Evolutionary conservation across 2,113 vertebrate species (phyloP), one percentile per base, ranked within the genome.

Genomic region (Cricetomys ansorgei): DNA sequence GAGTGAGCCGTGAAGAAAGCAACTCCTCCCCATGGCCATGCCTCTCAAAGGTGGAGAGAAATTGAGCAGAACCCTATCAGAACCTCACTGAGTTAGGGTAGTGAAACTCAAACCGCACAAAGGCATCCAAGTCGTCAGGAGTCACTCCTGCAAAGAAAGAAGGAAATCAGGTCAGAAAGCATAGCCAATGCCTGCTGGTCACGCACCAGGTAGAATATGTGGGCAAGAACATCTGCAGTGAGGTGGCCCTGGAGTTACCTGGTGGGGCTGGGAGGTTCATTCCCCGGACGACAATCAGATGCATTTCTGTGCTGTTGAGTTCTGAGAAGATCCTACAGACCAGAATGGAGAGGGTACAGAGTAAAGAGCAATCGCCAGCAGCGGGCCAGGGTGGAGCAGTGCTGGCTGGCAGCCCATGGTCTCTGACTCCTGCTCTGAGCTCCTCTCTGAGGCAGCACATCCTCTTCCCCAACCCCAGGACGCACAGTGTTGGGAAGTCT

Each of bases 251-350:
- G 21, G 64, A 45, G 50, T 80, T 98, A 99, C 99, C 99, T 97
- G 99, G 98, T 0, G 99, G 99, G 95, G 99, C 99, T 59, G 99
- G 99, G 64, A 99, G 99, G 97, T 99, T 99, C 98, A 99, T 99
- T 37, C 99, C 99, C 97, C 99, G 99, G 40, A 99, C 99, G 50
- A 99, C 98, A 59, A 99, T 94, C 17, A 99, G 99, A 57, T 99
- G 99, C 99, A 99, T 99, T 97, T 99, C 99, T 89, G 99, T 99
- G 97, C 99, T 99, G 98, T 99, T 99, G 95, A 99, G 99, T 92
- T 99, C 99, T 69, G 99, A 99, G 98, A 99, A 99, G 96, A 99
- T 99, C 98, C 99, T 99, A 97, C 7, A 81, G 65, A 55, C 79
- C 43, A 70, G 76, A 75, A 94, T 75, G 50, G 40, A 92, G 73